Base-by-base conservation (phyloP, 1,140 invertebrate genomes). In the Drosophila pectinifera region DNA sequence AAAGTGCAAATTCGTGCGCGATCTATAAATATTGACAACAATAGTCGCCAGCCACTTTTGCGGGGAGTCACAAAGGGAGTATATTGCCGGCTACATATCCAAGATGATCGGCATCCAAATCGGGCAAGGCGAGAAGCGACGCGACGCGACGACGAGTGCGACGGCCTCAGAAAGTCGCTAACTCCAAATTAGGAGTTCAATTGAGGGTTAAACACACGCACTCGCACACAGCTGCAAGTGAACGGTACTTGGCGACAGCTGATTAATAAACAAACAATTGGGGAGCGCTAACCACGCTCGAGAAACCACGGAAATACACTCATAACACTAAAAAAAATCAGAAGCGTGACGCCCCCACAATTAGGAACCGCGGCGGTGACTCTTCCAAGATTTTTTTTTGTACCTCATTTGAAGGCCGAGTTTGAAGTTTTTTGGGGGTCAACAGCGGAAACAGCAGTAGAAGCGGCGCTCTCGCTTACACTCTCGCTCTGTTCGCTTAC, bases 251-350 rank as follows among this genome's bases (percentile, higher is more conserved):
- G 31, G 54, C 61, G 68, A n/a, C 61, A 53, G 82, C 74, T 80
- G 78, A 85, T 85, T 85, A 85, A 86, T 85, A 86, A 86, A 82
- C 46, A 86, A 78, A 78, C 64, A 69, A 63, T 57, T 61, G 59
- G 51, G 38, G 13, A 53, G 55, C 48, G 39, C 14, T 20, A 46
- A 63, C 69, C 56, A 84, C 72, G 81, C 81, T 77, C 59, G 58
- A 82, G 79, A 77, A 86, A 86, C 86, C 83, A 88, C 79, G 63
- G 73, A 57, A 68, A 53, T 68, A 61, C 16, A 68, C 39, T 20
- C 48, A 6, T 22, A 48, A 62, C 49, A 53, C 36, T 28, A 31
- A 61, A 48, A 49, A 73, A 46, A 74, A 45, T 56, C 64, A 69
- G 39, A 62, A 70, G 79, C 83, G 72, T 73, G 46, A 86, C 83